Conservation (phyloP, 2,113 vertebrate species). For the Scopus umbretta region DNA sequence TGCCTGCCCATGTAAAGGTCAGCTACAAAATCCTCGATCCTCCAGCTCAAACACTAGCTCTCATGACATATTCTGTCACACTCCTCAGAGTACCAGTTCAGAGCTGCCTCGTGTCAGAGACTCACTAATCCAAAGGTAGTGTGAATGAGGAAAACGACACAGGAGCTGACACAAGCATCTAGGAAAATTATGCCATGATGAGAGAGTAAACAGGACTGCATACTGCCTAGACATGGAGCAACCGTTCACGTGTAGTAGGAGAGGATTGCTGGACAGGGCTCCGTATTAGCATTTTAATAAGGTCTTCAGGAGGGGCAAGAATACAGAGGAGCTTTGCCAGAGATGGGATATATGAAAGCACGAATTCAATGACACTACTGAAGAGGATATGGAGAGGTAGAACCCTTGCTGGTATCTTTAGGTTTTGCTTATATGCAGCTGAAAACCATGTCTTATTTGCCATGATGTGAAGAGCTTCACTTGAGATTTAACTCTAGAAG, state of each 20-base stretch:
- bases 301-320: neutral
- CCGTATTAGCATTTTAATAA: neutral
- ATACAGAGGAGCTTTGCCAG: neutral
- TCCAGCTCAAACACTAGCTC: neutral
- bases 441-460: neutral
- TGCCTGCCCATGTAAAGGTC: neutral
- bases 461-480: neutral
- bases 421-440: neutral
- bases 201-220: neutral
- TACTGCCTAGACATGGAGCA: neutral
- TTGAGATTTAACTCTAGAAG: neutral
- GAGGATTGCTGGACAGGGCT: neutral
- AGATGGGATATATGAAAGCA: neutral
- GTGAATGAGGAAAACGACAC: neutral
- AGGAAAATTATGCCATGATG: neutral
- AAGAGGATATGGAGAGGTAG: neutral
- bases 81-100: neutral
- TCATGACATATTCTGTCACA: neutral
- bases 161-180: neutral
- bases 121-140: neutral
- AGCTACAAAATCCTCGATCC: neutral
- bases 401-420: neutral
- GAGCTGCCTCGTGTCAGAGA: neutral
- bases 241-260: neutral
- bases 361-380: fast-evolving